These are phyloP conservation scores for Bufotes viridis DNA, from an alignment of 2,797 vertebrate species.

Conservation along the genomic window DNA sequence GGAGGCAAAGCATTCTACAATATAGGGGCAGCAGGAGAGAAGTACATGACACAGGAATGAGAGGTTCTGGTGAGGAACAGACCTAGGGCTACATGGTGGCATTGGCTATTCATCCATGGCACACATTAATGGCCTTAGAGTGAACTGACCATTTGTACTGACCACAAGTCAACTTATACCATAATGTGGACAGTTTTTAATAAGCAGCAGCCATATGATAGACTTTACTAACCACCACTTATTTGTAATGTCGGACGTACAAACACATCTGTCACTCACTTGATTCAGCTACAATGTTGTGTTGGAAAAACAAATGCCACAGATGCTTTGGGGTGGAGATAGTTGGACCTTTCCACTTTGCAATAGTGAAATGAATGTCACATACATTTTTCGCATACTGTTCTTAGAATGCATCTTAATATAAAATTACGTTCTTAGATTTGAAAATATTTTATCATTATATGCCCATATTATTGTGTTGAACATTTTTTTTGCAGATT, in stretches of 20 bases:
- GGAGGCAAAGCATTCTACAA: not conserved
- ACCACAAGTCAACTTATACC: not conserved
- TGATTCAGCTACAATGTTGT: not conserved
- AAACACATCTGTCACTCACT: not conserved
- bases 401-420: not conserved
- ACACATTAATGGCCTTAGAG: not conserved
- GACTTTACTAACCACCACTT: not conserved
- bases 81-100: not conserved
- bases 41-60: not conserved
- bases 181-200: not conserved
- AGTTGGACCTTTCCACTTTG: not conserved
- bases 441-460: too few relatives aligned
- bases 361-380: not conserved
- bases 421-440: too few relatives aligned
- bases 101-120: not conserved
- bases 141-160: not conserved
- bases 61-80: not conserved
- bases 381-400: too few relatives aligned
- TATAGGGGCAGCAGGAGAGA: not conserved
- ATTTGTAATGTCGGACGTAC: not conserved
- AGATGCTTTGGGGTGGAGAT: slow-evolving; percentile 6
- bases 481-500: too few relatives aligned
- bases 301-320: not conserved
- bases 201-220: not conserved
- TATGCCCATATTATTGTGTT: too few relatives aligned